phyloP scores from a whole-genome alignment of 2,113 vertebrate genomes.

The Pelusios castaneus region DNA sequence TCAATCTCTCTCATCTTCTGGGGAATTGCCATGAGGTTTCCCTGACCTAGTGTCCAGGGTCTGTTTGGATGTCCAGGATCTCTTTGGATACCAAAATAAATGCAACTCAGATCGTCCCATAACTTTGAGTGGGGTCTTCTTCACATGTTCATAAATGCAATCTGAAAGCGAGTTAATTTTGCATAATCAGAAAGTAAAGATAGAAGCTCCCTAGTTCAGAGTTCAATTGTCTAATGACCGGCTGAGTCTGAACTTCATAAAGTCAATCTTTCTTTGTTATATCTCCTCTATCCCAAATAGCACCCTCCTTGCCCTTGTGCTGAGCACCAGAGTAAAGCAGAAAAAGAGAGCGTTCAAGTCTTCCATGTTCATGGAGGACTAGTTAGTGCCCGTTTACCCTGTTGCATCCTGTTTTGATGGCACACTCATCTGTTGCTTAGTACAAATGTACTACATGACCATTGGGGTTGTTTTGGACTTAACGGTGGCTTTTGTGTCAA shows the following conservation, averaged over 20 bases:
- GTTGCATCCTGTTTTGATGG: background rate
- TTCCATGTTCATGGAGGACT: background rate
- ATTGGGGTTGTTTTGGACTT: background rate
- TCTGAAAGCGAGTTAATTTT: background rate
- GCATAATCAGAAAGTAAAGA: background rate
- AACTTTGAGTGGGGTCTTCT: background rate
- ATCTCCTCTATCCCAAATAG: accelerated
- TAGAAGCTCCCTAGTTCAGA: background rate
- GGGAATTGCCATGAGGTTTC: too few species aligned
- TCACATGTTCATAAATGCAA: background rate
- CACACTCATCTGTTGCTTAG: background rate
- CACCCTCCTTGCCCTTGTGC: background rate
- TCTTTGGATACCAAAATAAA: too few species aligned
- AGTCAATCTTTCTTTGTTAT: background rate
- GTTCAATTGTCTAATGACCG: background rate
- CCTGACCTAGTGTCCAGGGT: too few species aligned
- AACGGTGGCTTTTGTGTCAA: background rate
- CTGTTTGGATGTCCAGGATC: too few species aligned
- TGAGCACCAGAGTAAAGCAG: background rate
- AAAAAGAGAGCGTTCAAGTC: background rate
- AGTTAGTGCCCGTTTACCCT: background rate
- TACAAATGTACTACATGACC: background rate
- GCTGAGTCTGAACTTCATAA: background rate
- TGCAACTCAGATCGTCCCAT: too few species aligned
- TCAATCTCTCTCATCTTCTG: too few species aligned